A percentile compares a stretch with the other conserved stretches of the same genome.
Conservation (phyloP, 2,888 invertebrate species). For the Helicoverpa assulta region DNA sequence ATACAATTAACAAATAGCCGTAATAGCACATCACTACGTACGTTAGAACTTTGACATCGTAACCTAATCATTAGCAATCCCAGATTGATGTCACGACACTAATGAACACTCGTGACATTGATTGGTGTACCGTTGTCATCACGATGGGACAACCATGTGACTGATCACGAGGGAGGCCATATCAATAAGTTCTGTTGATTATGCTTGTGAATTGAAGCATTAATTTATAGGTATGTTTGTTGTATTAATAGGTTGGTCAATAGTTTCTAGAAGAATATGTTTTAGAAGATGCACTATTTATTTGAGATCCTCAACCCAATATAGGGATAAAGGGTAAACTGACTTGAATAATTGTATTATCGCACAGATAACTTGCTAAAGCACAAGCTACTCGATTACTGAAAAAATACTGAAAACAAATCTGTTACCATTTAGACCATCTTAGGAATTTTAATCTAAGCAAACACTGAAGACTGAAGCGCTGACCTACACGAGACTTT, state of each 20-base stretch:
- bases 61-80: slow-evolving; percentile 24
- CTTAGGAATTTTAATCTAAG: too few species aligned
- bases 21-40: slow-evolving; percentile 18
- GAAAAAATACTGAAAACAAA: too few species aligned
- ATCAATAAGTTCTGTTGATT: slow-evolving; percentile 12
- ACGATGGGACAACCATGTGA: slow-evolving; percentile 39
- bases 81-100: slow-evolving; percentile 21
- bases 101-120: slow-evolving; percentile 32
- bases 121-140: slow-evolving; percentile 9
- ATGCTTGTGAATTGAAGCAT: slow-evolving; percentile 11
- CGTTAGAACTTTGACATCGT: slow-evolving; percentile 30
- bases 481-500: too few species aligned
- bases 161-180: slow-evolving; percentile 22
- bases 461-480: too few species aligned
- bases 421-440: too few species aligned
- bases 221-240: slow-evolving; percentile 15
- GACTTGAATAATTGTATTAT: too few species aligned
- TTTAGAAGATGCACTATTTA: too few species aligned
- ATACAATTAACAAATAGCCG: neutral
- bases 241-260: neutral
- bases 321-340: too few species aligned
- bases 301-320: too few species aligned
- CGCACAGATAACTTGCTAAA: too few species aligned
- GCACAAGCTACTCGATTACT: too few species aligned
- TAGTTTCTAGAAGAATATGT: too few species aligned